Conservation (phyloP, 1,140 invertebrate species). For the Drosophila nasuta region DNA sequence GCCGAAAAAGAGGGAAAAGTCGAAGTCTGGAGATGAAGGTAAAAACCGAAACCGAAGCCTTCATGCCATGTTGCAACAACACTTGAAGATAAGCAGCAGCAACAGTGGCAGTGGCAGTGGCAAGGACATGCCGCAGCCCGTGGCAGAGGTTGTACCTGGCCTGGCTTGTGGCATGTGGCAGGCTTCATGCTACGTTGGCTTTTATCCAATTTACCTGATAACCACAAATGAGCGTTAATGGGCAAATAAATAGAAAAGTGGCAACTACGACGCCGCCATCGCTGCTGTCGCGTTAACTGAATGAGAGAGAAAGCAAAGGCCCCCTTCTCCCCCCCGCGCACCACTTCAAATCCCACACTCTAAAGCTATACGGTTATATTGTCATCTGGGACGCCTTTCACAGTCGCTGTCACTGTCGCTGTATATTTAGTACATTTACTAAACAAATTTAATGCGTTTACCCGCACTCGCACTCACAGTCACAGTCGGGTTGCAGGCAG, state of each 20-base stretch:
- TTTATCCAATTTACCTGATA: constrained; percentile 83
- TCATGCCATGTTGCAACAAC: constrained; percentile 73
- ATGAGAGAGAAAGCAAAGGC: constrained; percentile 32
- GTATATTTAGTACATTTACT: constrained; percentile 71
- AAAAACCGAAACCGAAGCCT: constrained; percentile 50
- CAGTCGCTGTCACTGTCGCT: constrained; percentile 33
- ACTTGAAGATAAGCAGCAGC: constrained; percentile 69
- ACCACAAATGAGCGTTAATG: constrained; percentile 83
- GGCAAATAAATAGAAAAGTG: constrained; percentile 82
- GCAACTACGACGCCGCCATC: constrained; percentile 71
- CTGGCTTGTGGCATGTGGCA: constrained; percentile 39
- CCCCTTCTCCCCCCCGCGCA: background rate
- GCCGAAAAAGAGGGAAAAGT: constrained; percentile 18
- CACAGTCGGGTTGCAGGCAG: background rate
- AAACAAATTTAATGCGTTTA: constrained; percentile 74
- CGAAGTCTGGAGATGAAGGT: background rate
- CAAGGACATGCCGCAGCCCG: constrained; percentile 42
- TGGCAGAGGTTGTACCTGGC: constrained; percentile 14
- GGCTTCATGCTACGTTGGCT: constrained; percentile 81
- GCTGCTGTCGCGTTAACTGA: constrained; percentile 65
- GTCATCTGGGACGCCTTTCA: constrained; percentile 24
- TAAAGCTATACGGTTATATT: constrained; percentile 26
- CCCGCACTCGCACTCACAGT: background rate
- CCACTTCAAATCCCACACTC: background rate
- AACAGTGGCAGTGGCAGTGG: constrained; percentile 17